Percentiles rank a stretch among this genome's conserved stretches.
Evolutionary conservation across 2,113 vertebrate species (phyloP).

Genomic region (Ceyx melanurus): DNA sequence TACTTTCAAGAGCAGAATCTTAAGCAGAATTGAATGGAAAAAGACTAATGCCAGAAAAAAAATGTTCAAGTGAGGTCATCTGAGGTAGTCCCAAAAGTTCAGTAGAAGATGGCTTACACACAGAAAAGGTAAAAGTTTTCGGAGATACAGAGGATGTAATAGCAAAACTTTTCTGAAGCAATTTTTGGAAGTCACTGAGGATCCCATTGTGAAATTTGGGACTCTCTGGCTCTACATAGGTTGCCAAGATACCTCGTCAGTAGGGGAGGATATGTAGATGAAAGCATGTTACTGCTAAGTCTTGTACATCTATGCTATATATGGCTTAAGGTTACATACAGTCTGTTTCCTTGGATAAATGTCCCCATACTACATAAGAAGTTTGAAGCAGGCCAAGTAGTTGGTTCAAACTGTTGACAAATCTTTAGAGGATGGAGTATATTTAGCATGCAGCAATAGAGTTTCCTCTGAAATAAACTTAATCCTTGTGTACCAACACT

Average conservation of each 20-base stretch:
- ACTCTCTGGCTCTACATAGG: neutral
- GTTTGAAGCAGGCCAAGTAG: neutral
- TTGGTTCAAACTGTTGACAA: neutral
- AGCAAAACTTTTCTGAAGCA: neutral
- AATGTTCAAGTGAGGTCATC: neutral
- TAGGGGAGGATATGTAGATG: neutral
- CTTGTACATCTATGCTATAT: neutral
- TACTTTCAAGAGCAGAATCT: neutral
- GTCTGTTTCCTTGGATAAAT: neutral
- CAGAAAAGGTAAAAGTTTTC: neutral
- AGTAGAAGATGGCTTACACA: neutral
- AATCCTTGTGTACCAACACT: neutral
- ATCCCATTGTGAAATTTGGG: neutral
- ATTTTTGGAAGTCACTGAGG: neutral
- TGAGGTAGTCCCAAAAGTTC: neutral
- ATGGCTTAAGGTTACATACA: neutral
- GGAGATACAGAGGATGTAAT: neutral
- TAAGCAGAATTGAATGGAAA: neutral
- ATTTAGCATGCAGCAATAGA: neutral
- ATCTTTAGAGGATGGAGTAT: neutral
- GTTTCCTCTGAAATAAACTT: neutral
- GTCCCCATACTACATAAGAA: neutral
- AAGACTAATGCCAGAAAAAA: neutral
- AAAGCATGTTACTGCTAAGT: neutral
- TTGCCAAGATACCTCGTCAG: neutral